Percentiles rank a stretch among this genome's conserved stretches.
phyloP scores from a whole-genome alignment of 2,888 invertebrate species.

The Volucella zonaria region DNA sequence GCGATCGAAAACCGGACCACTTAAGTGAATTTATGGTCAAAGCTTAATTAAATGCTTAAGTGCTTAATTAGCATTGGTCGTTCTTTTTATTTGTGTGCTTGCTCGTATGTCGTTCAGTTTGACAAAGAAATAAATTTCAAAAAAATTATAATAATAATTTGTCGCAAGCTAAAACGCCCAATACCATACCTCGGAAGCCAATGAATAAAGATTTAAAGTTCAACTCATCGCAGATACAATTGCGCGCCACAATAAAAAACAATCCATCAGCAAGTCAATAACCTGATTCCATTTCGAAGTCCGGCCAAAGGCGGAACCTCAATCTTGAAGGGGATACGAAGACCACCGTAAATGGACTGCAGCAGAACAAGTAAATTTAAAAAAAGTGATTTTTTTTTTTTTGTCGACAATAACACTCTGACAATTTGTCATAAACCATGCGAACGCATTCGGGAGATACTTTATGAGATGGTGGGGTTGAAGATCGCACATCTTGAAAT shows the following conservation, averaged over 20 bases:
- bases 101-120: too few relatives aligned
- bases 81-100: neutral
- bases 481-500: conserved; percentile 53
- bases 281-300: conserved; percentile 37
- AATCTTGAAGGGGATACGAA: neutral
- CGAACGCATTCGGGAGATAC: conserved; percentile 9
- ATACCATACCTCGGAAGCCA: conserved; percentile 6
- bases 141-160: conserved; percentile 35
- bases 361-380: conserved; percentile 22
- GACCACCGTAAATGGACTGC: conserved; percentile 11
- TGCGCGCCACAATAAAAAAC: conserved; percentile 48
- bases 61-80: conserved; percentile 9
- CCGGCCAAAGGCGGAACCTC: neutral
- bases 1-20: conserved; percentile 32
- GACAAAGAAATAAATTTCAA: too few relatives aligned
- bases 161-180: conserved; percentile 24
- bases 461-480: conserved; percentile 47
- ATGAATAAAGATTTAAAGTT: conserved; percentile 27
- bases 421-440: conserved; percentile 41
- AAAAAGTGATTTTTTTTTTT: conserved; percentile 24
- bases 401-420: conserved; percentile 33
- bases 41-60: neutral
- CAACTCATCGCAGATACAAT: conserved; percentile 11
- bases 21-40: conserved; percentile 41
- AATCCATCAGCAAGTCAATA: conserved; percentile 61